A percentile compares a stretch with the other conserved stretches of the same genome.
phyloP scores from a whole-genome alignment of 2,888 invertebrate genomes.

The Rhagonycha fulva region DNA sequence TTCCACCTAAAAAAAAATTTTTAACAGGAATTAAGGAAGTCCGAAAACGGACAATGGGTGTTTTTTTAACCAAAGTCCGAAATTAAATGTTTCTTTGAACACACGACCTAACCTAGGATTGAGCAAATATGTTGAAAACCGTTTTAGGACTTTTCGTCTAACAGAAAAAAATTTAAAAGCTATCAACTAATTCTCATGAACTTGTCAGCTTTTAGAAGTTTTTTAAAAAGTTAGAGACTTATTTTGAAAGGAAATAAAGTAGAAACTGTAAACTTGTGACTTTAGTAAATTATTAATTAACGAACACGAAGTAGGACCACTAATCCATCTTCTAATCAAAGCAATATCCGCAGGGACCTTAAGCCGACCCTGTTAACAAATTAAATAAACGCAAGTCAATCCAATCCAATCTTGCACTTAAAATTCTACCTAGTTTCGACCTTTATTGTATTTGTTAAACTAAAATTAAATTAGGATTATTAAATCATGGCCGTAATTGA shows the following conservation, averaged over 20 bases:
- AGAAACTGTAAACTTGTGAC: too few relatives aligned
- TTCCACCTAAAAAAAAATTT: conserved; percentile 71
- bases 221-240: too few relatives aligned
- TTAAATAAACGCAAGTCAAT: neutral
- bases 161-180: too few relatives aligned
- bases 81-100: too few relatives aligned
- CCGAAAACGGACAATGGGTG: too few relatives aligned
- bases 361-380: neutral
- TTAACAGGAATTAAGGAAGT: neutral
- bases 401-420: neutral
- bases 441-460: neutral
- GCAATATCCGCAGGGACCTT: neutral
- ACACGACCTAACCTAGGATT: too few relatives aligned
- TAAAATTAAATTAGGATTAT: neutral
- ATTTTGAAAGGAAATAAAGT: too few relatives aligned
- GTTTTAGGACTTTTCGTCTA: too few relatives aligned
- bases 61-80: too few relatives aligned
- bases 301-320: neutral
- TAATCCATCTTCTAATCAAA: neutral
- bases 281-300: neutral
- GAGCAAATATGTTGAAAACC: too few relatives aligned
- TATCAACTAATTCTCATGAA: too few relatives aligned
- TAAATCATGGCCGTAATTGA: neutral
- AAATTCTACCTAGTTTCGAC: neutral
- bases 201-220: too few relatives aligned